A percentile compares a stretch with the other conserved stretches of the same genome.
phyloP scores from a whole-genome alignment of 2,797 vertebrate species.

The Lophotriccus pileatus region DNA sequence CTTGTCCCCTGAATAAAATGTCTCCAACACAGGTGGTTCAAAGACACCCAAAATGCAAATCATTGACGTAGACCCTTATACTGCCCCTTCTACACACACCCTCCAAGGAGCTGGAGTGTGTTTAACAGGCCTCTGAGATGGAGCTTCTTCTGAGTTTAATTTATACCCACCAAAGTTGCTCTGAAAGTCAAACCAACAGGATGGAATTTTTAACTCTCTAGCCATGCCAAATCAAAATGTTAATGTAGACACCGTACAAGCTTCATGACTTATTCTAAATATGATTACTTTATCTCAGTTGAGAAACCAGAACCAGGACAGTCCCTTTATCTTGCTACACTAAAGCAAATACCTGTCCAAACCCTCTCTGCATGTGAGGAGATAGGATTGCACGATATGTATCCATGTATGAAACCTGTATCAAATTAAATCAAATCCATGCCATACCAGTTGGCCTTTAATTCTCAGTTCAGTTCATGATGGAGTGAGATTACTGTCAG shows the following conservation, averaged over 20 bases:
- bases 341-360: not conserved
- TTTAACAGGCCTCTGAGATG: not conserved
- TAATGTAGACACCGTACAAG: not conserved
- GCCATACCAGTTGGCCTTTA: not conserved
- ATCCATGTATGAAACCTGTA: not conserved
- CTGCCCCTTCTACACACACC: fast-evolving
- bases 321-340: not conserved
- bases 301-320: not conserved
- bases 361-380: not conserved
- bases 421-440: not conserved
- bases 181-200: not conserved
- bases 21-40: not conserved
- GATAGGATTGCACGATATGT: not conserved
- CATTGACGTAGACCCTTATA: fast-evolving
- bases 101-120: not conserved
- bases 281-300: not conserved
- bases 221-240: not conserved
- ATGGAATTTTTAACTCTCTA: not conserved
- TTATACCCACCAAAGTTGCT: not conserved
- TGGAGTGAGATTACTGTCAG: not conserved
- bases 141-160: not conserved
- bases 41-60: not conserved
- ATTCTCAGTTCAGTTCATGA: not conserved
- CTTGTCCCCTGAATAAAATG: not conserved
- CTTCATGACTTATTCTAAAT: not conserved